These are phyloP conservation scores for Mactra quadrangularis DNA, from an alignment of 1,140 invertebrate species.

Conservation along the genomic window DNA sequence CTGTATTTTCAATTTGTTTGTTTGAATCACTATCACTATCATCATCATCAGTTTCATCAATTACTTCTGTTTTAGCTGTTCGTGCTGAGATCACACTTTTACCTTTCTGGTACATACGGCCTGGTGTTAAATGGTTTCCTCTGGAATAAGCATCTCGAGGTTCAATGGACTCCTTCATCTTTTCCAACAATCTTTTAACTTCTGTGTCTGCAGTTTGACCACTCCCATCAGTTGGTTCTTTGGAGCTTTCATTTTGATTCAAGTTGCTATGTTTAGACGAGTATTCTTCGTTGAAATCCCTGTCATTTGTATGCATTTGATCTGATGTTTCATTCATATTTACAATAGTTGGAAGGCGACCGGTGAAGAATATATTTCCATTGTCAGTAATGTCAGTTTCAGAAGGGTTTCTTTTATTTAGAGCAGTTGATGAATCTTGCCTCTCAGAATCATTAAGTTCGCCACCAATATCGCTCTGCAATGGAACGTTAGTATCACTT, in stretches of 20 bases:
- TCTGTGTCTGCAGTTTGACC: neutral
- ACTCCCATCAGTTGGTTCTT: neutral
- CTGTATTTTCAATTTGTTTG: neutral
- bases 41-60: neutral
- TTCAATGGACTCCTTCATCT: slow-evolving; percentile 10
- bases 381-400: neutral
- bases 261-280: neutral
- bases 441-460: too few species aligned
- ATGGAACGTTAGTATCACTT: too few species aligned
- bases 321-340: neutral
- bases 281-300: neutral
- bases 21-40: neutral
- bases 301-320: neutral
- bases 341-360: slow-evolving; percentile 14
- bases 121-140: slow-evolving; percentile 16
- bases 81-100: neutral
- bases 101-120: neutral
- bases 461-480: too few species aligned
- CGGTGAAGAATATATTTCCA: slow-evolving; percentile 40
- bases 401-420: neutral
- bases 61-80: neutral
- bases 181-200: slow-evolving; percentile 7
- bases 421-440: too few species aligned
- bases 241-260: too few species aligned
- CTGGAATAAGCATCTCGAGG: neutral